A percentile compares a stretch with the other conserved stretches of the same genome.
Conservation (phyloP, 2,888 invertebrate genomes). For the Eumacrocentrus americanus region DNA sequence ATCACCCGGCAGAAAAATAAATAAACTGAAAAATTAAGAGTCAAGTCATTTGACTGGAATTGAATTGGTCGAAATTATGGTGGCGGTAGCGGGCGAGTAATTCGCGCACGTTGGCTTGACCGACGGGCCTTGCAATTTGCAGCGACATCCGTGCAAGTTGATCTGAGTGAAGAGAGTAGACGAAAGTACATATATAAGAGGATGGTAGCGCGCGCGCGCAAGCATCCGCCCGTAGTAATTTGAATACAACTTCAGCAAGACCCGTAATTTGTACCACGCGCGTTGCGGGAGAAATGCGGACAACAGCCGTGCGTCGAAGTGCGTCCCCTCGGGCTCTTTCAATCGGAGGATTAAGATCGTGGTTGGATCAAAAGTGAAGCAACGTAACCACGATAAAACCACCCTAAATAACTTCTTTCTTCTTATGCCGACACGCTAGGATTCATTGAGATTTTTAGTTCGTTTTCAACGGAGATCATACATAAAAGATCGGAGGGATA, state of each 20-base stretch:
- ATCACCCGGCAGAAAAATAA: too few relatives aligned
- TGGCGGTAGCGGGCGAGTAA: too few relatives aligned
- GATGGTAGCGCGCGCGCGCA: conserved; percentile 21
- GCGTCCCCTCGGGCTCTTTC: conserved; percentile 1
- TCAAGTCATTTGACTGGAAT: too few relatives aligned
- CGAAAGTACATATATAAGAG: not conserved
- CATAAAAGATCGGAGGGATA: too few relatives aligned
- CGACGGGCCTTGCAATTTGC: conserved; percentile 12
- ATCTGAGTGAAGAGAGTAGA: not conserved
- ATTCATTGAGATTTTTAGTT: too few relatives aligned
- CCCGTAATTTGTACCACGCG: conserved; percentile 29
- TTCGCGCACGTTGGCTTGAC: conserved; percentile 5
- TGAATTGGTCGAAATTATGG: too few relatives aligned
- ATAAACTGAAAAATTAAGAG: too few relatives aligned
- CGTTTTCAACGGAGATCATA: too few relatives aligned
- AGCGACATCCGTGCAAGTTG: conserved; percentile 11
- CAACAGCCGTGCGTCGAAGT: conserved; percentile 14
- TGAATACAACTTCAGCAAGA: conserved; percentile 27
- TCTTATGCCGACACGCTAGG: too few relatives aligned
- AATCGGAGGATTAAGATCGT: not conserved
- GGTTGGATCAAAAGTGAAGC: too few relatives aligned
- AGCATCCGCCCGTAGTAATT: conserved; percentile 18
- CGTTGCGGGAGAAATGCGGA: conserved; percentile 12
- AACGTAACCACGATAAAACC: too few relatives aligned
- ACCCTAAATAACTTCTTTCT: too few relatives aligned